Evolutionary conservation across 2,797 vertebrate genomes (phyloP), one percentile per base, ranked within the genome.

Genomic region (Enteromius afrohamiltoni): DNA sequence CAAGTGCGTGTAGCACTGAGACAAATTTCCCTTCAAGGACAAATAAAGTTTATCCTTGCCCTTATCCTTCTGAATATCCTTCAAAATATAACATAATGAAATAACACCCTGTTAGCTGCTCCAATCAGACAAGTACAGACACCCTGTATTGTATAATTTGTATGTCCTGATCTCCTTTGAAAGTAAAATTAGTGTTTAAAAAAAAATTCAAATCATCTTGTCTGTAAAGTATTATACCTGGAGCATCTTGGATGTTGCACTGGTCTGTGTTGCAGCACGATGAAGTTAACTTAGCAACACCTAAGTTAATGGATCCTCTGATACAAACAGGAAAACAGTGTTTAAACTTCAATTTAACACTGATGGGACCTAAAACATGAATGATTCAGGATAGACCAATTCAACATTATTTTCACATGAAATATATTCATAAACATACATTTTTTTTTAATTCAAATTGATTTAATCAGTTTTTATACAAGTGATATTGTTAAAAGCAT

Each of bases 211-310:
- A n/a, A n/a, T n/a, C n/a, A n/a, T 31, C 2, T 47, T 47, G 45
- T 47, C 45, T 14, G 13, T 47, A 47, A 53, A 75, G 49, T 21
- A 53, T 7, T 34, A 47, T 77, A 77, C 75, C 75, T 77, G 34
- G 75, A 40, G 34, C 37, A 11, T 77, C 75, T 62, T 17, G 2
- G 37, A 2, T 1, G 53, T 77, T 77, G 10, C 75, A 77, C 6
- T 1, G 21, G 34, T 62, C n/a, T 4, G n/a, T 62, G 75, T 62
- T 64, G 19, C 75, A 77, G 75, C 75, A 77, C 0, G 1, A 3
- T 9, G 0, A 6, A 42, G 34, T 42, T 14, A 29, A 6, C 58
- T 40, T 29, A 29, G 2, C 6, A 26, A 1, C 3, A 10, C 21
- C 53, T 6, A 58, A 6, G 31, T 77, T 77, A 10, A 37, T 3